phyloP scores from a whole-genome alignment of 2,113 vertebrate genomes.

The Pteronura brasiliensis region DNA sequence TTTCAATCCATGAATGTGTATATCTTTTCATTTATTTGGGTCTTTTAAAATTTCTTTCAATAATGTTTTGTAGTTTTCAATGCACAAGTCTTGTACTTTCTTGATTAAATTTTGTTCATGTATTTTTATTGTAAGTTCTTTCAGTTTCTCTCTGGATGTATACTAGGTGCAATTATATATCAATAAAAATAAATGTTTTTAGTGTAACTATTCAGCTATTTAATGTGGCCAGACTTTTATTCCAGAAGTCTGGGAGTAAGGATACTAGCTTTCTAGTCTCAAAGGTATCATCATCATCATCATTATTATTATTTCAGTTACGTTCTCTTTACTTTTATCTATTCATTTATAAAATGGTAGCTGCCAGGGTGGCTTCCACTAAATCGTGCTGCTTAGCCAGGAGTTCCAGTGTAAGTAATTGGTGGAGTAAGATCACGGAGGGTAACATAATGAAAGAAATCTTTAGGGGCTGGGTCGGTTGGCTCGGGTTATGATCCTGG shows the following conservation, averaged over 20 bases:
- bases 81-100: not conserved
- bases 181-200: not conserved
- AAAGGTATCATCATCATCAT: not conserved
- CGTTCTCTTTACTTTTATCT: not conserved
- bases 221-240: not conserved
- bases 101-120: not conserved
- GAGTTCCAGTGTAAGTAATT: not conserved
- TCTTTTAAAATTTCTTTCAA: not conserved
- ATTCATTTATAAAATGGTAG: not conserved
- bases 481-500: not conserved
- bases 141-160: not conserved
- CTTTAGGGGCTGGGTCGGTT: not conserved
- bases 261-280: not conserved
- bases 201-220: not conserved
- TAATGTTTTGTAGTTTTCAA: not conserved
- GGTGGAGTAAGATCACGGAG: not conserved
- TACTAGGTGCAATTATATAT: not conserved
- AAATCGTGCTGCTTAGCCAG: not conserved
- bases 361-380: not conserved
- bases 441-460: not conserved
- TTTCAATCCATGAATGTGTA: not conserved
- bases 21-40: not conserved
- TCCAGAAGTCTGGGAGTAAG: not conserved
- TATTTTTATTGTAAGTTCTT: not conserved
- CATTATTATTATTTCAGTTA: not conserved